These are phyloP conservation scores for Drosophila niveifrons DNA, from an alignment of 2,888 invertebrate species.

Conservation along the genomic window DNA sequence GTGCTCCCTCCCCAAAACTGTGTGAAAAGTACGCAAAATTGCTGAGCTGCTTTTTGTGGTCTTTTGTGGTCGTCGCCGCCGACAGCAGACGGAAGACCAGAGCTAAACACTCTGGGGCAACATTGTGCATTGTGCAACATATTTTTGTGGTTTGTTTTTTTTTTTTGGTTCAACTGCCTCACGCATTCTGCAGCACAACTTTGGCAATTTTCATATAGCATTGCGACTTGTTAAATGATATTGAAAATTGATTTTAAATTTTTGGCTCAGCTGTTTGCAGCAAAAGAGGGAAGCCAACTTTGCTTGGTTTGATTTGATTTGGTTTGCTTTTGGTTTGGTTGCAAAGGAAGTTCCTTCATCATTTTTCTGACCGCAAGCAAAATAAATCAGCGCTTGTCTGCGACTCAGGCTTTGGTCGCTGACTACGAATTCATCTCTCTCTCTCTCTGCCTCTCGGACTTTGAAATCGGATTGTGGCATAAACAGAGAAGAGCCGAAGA, in stretches of 20 bases:
- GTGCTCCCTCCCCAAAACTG: background rate
- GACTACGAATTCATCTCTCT: constrained; percentile 4
- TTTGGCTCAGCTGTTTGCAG: constrained; percentile 8
- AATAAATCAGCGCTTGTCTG: constrained; percentile 80
- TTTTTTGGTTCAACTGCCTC: constrained; percentile 6
- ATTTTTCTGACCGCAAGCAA: constrained; percentile 77
- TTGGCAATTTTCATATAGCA: constrained; percentile 33
- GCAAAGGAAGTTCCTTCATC: constrained; percentile 72
- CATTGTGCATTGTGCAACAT: constrained; percentile 59
- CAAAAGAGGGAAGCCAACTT: constrained; percentile 1
- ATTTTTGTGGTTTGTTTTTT: no score
- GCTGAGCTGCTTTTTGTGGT: constrained; percentile 64
- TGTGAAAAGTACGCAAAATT: constrained; percentile 71
- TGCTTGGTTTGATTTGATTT: no score
- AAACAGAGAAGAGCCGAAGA: background rate
- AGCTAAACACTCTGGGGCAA: constrained; percentile 27
- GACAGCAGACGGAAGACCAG: constrained; percentile 23
- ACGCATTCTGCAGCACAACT: constrained; percentile 44
- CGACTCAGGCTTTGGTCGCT: constrained; percentile 30
- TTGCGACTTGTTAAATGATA: constrained; percentile 52
- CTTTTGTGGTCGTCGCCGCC: constrained; percentile 59
- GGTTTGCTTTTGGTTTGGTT: background rate
- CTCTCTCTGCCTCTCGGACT: background rate
- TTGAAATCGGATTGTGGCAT: background rate
- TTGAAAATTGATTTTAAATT: constrained; percentile 71